phyloP scores from a whole-genome alignment of 2,113 vertebrate species.

The Reinhardtius hippoglossoides region DNA sequence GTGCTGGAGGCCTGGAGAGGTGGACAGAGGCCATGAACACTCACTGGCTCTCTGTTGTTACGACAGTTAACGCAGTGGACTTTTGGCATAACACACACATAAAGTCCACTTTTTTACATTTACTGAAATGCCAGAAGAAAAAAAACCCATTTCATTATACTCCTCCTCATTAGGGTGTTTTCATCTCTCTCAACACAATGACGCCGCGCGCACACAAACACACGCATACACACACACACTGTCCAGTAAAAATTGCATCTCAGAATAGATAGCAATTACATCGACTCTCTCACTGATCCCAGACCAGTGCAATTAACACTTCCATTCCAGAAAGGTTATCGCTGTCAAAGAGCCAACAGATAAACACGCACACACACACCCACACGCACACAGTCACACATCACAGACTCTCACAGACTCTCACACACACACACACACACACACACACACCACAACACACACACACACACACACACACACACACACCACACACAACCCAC shows the following conservation, averaged over 20 bases:
- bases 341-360: constrained; percentile 65
- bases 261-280: constrained; percentile 68
- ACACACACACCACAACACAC: no score
- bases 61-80: not conserved
- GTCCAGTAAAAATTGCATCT: constrained; percentile 41
- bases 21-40: not conserved
- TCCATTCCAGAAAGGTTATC: constrained; percentile 73
- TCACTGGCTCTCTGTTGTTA: not conserved
- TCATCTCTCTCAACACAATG: constrained; percentile 5
- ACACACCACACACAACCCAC: no score
- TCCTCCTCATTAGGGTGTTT: not conserved
- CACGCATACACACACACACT: not conserved
- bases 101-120: not conserved
- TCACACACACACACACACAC: constrained; percentile 14
- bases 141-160: not conserved
- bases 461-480: no score
- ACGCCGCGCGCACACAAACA: no score
- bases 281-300: constrained; percentile 62
- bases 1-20: not conserved
- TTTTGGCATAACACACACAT: not conserved
- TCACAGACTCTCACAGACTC: not conserved
- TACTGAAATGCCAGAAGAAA: not conserved
- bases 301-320: constrained; percentile 75
- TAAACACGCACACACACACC: not conserved
- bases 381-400: constrained; percentile 20